Conservation (phyloP, 2,797 vertebrate species). For the Brachyrhaphis roseni region DNA sequence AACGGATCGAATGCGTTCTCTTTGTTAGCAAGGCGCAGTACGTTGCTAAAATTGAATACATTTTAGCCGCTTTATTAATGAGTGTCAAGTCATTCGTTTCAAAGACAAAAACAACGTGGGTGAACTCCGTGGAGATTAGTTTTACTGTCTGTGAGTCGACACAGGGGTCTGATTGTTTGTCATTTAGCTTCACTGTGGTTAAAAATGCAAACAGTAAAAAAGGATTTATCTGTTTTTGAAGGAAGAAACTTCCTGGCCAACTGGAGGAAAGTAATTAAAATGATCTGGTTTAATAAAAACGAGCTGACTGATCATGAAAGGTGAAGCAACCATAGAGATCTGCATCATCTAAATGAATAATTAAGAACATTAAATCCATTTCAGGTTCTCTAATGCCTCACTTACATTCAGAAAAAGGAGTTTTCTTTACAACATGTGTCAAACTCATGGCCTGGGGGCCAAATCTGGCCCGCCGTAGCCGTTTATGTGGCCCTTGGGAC, state of each 20-base stretch:
- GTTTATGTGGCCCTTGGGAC: too few relatives aligned
- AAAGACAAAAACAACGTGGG: constrained; percentile 2
- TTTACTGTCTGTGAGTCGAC: background rate
- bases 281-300: constrained; percentile 3
- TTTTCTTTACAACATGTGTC: background rate
- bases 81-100: background rate
- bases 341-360: constrained; percentile 8
- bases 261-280: background rate
- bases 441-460: too few relatives aligned
- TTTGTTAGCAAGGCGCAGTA: background rate
- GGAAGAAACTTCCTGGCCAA: background rate
- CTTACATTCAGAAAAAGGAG: background rate
- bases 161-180: constrained; percentile 18
- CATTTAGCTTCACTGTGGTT: constrained; percentile 4
- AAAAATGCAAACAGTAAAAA: constrained; percentile 4
- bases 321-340: too few relatives aligned
- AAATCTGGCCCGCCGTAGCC: too few relatives aligned
- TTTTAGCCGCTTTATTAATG: background rate
- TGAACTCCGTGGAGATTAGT: background rate
- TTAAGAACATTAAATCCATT: constrained; percentile 3
- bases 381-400: background rate
- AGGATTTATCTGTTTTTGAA: background rate
- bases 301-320: background rate
- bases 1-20: background rate
- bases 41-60: background rate